These are phyloP conservation scores for Gymnogyps californianus DNA, from an alignment of 2,113 vertebrate genomes.

Conservation along the genomic window DNA sequence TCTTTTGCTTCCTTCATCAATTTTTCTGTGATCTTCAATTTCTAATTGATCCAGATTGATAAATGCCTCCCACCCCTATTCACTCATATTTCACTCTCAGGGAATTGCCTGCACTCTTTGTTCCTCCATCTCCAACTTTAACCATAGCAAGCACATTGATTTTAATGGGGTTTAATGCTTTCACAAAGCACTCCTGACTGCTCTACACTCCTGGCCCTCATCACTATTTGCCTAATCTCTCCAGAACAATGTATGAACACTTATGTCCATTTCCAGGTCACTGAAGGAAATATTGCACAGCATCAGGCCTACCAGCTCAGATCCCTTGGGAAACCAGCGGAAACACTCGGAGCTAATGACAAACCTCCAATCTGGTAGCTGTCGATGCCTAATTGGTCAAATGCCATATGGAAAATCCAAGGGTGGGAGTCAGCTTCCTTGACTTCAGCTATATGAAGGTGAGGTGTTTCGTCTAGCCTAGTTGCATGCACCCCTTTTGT, in stretches of 20 bases:
- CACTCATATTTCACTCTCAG: neutral
- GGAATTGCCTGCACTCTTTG: neutral
- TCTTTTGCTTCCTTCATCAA: neutral
- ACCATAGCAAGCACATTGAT: neutral
- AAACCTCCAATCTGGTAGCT: neutral
- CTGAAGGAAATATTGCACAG: neutral
- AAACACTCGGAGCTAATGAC: neutral
- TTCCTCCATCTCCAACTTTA: neutral
- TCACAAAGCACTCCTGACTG: neutral
- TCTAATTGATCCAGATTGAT: neutral
- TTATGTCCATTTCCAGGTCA: neutral
- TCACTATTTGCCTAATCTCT: neutral
- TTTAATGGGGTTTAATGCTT: conserved; percentile 4
- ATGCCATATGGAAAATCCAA: neutral
- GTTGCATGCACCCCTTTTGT: neutral
- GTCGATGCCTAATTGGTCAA: neutral
- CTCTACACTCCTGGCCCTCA: neutral
- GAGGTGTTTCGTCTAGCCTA: neutral
- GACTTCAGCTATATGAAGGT: neutral
- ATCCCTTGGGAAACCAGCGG: neutral
- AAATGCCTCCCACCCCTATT: neutral
- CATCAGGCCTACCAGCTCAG: neutral
- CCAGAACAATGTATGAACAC: neutral
- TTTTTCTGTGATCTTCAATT: neutral
- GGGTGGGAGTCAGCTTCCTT: neutral